phyloP scores from a whole-genome alignment of 2,888 invertebrate genomes.

The Thera obeliscata region DNA sequence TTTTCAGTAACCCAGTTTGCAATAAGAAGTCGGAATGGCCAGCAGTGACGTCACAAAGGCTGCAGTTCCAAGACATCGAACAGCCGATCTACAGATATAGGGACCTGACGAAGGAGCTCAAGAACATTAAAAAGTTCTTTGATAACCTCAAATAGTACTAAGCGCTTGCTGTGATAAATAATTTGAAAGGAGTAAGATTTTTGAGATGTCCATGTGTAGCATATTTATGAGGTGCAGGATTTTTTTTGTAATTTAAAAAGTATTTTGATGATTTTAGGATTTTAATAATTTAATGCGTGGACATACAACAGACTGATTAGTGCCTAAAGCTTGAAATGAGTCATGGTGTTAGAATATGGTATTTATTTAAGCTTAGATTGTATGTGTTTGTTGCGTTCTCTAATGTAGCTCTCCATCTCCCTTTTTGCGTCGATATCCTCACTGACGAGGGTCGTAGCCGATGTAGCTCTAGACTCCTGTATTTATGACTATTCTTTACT shows the following conservation, averaged over 20 bases:
- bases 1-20: slow-evolving; percentile 61
- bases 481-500: neutral
- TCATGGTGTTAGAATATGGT: slow-evolving; percentile 20
- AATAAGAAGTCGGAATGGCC: slow-evolving; percentile 52
- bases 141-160: slow-evolving; percentile 33
- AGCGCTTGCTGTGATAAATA: slow-evolving; percentile 25
- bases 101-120: slow-evolving; percentile 47
- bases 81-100: slow-evolving; percentile 43
- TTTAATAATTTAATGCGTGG: slow-evolving; percentile 15
- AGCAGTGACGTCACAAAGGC: slow-evolving; percentile 39
- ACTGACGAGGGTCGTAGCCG: too few relatives aligned
- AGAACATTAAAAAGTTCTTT: slow-evolving; percentile 58
- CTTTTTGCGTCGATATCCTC: too few relatives aligned
- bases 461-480: neutral
- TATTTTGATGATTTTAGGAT: slow-evolving; percentile 15
- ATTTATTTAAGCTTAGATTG: slow-evolving; percentile 26
- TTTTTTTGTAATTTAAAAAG: slow-evolving; percentile 15
- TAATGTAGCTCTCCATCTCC: neutral
- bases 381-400: slow-evolving; percentile 7
- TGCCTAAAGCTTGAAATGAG: slow-evolving; percentile 25
- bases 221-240: slow-evolving; percentile 9
- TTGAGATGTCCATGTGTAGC: slow-evolving; percentile 3
- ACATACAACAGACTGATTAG: slow-evolving; percentile 33
- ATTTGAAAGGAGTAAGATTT: slow-evolving; percentile 12
- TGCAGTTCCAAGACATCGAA: slow-evolving; percentile 56